phyloP scores from a whole-genome alignment of 1,140 invertebrate species.

The Sarcophaga bullata region DNA sequence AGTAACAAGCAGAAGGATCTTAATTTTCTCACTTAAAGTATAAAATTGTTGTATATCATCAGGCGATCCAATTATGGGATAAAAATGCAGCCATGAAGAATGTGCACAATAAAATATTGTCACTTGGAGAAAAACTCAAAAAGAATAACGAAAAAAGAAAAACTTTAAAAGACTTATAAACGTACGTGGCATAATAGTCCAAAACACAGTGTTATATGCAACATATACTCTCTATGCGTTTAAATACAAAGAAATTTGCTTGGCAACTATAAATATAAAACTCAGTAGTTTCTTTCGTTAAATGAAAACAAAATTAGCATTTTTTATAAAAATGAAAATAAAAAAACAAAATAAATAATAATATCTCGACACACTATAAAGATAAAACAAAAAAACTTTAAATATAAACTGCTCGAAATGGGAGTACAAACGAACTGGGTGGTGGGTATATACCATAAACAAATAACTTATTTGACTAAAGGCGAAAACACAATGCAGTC shows the following conservation, averaged over 20 bases:
- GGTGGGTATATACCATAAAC: not conserved
- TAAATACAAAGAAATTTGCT: too few species aligned
- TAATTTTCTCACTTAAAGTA: constrained; percentile 30
- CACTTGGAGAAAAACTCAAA: not conserved
- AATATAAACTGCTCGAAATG: not conserved
- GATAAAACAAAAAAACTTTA: not conserved
- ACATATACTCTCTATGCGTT: not conserved
- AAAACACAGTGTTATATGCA: not conserved
- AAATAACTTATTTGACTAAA: not conserved
- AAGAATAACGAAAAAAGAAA: too few species aligned
- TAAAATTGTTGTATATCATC: constrained; percentile 33
- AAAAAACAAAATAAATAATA: too few species aligned
- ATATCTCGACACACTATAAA: not conserved
- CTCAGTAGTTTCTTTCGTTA: not conserved
- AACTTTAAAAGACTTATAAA: too few species aligned
- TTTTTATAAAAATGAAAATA: constrained; percentile 8
- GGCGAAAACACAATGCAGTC: not conserved
- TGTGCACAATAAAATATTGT: constrained; percentile 16
- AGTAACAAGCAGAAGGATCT: not conserved
- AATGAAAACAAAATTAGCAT: not conserved
- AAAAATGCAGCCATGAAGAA: constrained; percentile 13
- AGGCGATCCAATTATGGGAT: constrained; percentile 36
- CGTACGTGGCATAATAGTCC: not conserved
- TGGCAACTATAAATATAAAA: not conserved
- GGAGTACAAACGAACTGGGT: not conserved